phyloP scores from a whole-genome alignment of 2,113 vertebrate genomes.

The Genyomyrus donnyi region DNA sequence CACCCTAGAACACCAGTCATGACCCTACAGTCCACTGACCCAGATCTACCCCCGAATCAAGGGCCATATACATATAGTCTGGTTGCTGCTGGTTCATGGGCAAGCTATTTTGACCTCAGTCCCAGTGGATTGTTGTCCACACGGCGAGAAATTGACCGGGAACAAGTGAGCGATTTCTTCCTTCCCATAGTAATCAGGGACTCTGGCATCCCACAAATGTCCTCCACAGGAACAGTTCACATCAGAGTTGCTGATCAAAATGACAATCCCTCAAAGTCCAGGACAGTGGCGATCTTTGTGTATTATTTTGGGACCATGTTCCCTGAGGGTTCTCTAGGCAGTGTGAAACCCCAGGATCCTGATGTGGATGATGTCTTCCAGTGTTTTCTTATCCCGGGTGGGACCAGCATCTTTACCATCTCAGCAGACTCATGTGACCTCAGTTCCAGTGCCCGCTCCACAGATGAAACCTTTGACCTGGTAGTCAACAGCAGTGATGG shows the following conservation, averaged over 20 bases:
- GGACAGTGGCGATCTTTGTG: slow-evolving; percentile 83
- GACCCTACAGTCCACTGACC: slow-evolving; percentile 71
- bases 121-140: slow-evolving; percentile 76
- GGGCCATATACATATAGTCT: slow-evolving; percentile 85
- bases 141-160: slow-evolving; percentile 83
- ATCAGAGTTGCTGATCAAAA: slow-evolving; percentile 84
- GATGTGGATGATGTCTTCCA: slow-evolving; percentile 85
- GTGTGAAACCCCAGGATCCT: slow-evolving; percentile 82
- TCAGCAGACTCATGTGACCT: slow-evolving; percentile 75
- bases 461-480: slow-evolving; percentile 82
- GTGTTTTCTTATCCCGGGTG: slow-evolving; percentile 78
- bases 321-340: slow-evolving; percentile 81
- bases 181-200: slow-evolving; percentile 82
- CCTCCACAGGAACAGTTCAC: slow-evolving; percentile 87
- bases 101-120: slow-evolving; percentile 83
- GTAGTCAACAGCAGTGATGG: slow-evolving; percentile 77
- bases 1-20: slow-evolving; percentile 75
- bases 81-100: slow-evolving; percentile 72
- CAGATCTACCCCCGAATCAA: slow-evolving; percentile 88
- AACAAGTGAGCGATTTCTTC: slow-evolving; percentile 85
- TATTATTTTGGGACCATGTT: slow-evolving; percentile 86
- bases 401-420: slow-evolving; percentile 79
- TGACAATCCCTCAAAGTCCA: slow-evolving; percentile 86
- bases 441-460: slow-evolving; percentile 73
- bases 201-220: slow-evolving; percentile 91